A percentile compares a stretch with the other conserved stretches of the same genome.
Conservation (phyloP, 2,113 vertebrate genomes). For the Thomomys bottae region DNA sequence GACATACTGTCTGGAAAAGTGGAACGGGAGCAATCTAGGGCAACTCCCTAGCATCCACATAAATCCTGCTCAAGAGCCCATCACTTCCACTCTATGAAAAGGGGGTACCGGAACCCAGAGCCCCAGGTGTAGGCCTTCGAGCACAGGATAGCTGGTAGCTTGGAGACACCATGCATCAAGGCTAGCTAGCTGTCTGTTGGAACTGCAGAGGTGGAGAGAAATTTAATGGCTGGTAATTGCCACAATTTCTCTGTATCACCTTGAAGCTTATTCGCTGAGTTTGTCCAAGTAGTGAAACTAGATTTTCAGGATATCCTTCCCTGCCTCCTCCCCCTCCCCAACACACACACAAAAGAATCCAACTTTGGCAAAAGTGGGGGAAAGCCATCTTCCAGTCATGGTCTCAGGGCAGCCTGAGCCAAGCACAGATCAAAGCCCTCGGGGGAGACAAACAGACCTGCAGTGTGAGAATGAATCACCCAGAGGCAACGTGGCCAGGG, state of each 20-base stretch:
- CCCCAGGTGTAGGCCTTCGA: background rate
- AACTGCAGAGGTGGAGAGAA: background rate
- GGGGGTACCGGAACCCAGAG: conserved; percentile 62
- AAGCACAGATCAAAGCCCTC: background rate
- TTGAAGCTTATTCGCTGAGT: background rate
- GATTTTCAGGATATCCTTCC: background rate
- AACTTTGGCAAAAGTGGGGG: background rate
- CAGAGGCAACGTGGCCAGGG: rapidly evolving
- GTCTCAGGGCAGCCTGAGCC: background rate
- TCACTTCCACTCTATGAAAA: conserved; percentile 55
- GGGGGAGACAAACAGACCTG: rapidly evolving
- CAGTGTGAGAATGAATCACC: too few relatives aligned
- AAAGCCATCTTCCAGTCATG: background rate
- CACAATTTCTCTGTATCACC: background rate
- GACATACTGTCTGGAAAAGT: too few relatives aligned
- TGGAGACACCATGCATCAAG: background rate
- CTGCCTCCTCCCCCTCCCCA: too few relatives aligned
- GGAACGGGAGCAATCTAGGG: background rate
- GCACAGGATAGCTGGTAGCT: background rate
- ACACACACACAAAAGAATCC: too few relatives aligned
- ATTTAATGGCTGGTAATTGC: background rate
- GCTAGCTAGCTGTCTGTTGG: background rate
- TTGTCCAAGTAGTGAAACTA: background rate
- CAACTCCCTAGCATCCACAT: background rate
- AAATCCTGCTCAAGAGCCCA: conserved; percentile 40